Evolutionary conservation across 2,113 vertebrate genomes (phyloP), one percentile per base, ranked within the genome.

Genomic region (Mustela lutreola): DNA sequence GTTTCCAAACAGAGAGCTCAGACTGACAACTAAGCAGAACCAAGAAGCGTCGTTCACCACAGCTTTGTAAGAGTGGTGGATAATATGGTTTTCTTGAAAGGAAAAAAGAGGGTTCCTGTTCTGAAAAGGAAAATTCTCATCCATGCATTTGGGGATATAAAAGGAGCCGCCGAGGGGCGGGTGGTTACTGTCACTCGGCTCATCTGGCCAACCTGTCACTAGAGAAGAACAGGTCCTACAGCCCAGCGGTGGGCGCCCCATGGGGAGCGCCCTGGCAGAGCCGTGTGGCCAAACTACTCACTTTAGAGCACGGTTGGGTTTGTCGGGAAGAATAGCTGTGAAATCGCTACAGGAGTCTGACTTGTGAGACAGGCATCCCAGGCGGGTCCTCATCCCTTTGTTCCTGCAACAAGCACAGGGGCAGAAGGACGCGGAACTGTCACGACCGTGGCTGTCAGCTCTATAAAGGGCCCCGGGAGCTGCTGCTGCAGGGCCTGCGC

Each of bases 311-410:
- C 99, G 98, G 98, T 99, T 99, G 45, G 99, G 99, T 96, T 99
- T 99, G 97, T 99, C 99, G 7, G 99, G 99, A 97, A 99, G 99
- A 97, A 99, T 99, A 97, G 99, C 99, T 21, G 99, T 99, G 98
- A 99, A 99, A 98, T 99, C 99, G 39, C 99, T 99, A 98, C 99
- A 99, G 60, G 99, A 99, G 98, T 99, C 99, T 48, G 99, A 99
- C 98, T 99, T 99, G 98, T 99, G 99, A 97, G 99, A 99, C 97
- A 99, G 98, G 98, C 99, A 99, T 92, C 99, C 99, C 91, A 99
- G 99, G 98, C 99, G 99, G 97, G 99, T 99, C 98, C 99, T 99
- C 99, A 99, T 99, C 97, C 99, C 99, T 99, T 98, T 99, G 98
- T 98, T 99, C 98, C 99, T 99, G 98, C 95, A 98, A 98, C 94